Conservation (phyloP, 2,113 vertebrate species). For the Phylloscopus trochiloides region DNA sequence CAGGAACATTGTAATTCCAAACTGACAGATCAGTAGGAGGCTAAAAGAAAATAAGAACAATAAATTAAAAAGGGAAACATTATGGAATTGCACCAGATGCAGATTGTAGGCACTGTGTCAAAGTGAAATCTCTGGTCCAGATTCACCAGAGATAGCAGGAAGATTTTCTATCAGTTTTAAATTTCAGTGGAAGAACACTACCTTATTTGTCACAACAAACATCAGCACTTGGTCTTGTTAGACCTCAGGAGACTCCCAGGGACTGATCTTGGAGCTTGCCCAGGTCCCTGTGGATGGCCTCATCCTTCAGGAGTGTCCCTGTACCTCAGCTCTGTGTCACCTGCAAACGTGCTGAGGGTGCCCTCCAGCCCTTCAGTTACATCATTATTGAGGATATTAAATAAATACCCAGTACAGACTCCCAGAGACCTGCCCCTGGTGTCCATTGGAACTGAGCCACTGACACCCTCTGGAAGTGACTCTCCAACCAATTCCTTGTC, state of each 20-base stretch:
- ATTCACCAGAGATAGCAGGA: neutral
- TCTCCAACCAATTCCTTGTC: neutral
- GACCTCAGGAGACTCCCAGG: neutral
- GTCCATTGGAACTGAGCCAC: neutral
- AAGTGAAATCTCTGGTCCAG: neutral
- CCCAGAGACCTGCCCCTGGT: neutral
- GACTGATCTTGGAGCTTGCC: neutral
- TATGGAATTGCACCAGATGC: neutral
- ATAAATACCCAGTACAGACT: neutral
- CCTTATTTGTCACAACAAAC: neutral
- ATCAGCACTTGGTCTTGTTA: neutral
- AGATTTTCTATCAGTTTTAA: neutral
- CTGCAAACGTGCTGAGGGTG: neutral
- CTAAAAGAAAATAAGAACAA: slow-evolving; percentile 8
- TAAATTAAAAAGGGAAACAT: neutral
- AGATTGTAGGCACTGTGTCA: neutral
- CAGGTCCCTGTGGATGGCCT: neutral
- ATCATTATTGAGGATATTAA: neutral
- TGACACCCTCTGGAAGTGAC: neutral
- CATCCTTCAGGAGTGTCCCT: neutral
- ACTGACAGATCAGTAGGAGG: slow-evolving; percentile 10
- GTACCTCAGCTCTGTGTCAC: neutral
- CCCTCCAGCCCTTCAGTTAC: neutral
- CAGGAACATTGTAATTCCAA: slow-evolving; percentile 15
- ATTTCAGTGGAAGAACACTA: neutral